Base-by-base conservation (phyloP, 2,797 vertebrate genomes). In the Tauraco hartlaubi region DNA sequence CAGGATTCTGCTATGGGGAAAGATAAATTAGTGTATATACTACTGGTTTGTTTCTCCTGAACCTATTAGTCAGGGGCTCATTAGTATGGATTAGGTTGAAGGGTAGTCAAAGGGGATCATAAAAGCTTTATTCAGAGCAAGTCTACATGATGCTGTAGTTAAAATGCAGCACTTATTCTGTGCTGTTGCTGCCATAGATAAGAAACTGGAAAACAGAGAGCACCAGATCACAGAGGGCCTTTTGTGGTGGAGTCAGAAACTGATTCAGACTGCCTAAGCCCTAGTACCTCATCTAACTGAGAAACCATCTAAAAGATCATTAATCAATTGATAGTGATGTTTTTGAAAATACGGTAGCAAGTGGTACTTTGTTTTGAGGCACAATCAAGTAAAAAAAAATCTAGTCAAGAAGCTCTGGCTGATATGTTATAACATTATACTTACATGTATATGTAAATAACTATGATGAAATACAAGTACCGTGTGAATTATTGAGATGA, bases 71-170 rank as follows among this genome's bases (percentile, higher is more conserved):
- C 29, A 54, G 25, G 74, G 37, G 18, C 44, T 94, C 46, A 67
- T 92, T 94, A 94, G 49, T 84, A 71, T 84, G 69, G 79, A 76
- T 84, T 92, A 66, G 31, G n/a, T 21, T 90, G 51, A 69, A 94
- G 29, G 29, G 28, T 41, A 35, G 73, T 86, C 51, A 84, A 88
- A 94, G 26, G 21, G 59, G 11, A 46, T 69, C 44, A 28, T 67
- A 62, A 93, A 92, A 85, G 88, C 76, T 84, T 94, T 90, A 49
- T 52, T 96, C 55, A 64, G 59, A 73, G 63, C 33, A 26, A 78
- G 43, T 84, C 79, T 86, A 43, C 41, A 14, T 39, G 66, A 73
- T 76, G 19, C 59, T 92, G 52, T 90, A 43, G 33, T 92, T 94
- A 85, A 94, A 90, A 90, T 74, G 63, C 76, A 88, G 7, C 51